These are phyloP conservation scores for Ciconia nigra DNA, from an alignment of 2,797 vertebrate species.

Conservation along the genomic window DNA sequence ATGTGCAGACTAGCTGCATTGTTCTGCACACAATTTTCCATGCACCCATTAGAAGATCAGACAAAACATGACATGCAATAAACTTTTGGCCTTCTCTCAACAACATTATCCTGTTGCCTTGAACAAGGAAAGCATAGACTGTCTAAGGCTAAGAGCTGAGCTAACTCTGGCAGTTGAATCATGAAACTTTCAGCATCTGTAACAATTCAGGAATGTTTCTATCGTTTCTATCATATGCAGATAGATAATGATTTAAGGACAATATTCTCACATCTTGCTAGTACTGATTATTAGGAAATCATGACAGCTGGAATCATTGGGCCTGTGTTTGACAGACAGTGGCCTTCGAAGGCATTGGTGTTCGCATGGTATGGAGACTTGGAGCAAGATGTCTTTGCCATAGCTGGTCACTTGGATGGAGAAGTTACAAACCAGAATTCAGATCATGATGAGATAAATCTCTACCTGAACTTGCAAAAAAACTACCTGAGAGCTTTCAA, in stretches of 20 bases:
- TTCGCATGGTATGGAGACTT: not conserved
- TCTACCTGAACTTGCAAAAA: not conserved
- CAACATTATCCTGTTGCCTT: not conserved
- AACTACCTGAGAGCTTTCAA: not conserved
- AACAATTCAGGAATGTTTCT: not conserved
- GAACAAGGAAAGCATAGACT: not conserved
- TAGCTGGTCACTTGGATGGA: not conserved
- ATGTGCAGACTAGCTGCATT: not conserved
- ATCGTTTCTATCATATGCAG: not conserved
- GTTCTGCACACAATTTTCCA: not conserved
- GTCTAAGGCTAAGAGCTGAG: not conserved
- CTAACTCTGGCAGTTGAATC: not conserved
- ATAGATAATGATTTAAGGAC: not conserved
- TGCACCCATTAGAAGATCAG: not conserved
- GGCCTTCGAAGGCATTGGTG: not conserved
- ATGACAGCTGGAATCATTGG: not conserved
- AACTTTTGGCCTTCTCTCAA: not conserved
- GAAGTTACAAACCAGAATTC: not conserved
- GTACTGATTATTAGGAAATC: not conserved
- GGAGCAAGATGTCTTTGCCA: not conserved
- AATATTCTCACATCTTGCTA: not conserved
- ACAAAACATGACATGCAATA: not conserved
- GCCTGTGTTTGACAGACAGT: not conserved
- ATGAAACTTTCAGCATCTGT: not conserved
- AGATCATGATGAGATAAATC: not conserved